A percentile compares a stretch with the other conserved stretches of the same genome.
Conservation (phyloP, 2,797 vertebrate species). For the Pyrocephalus nanus region DNA sequence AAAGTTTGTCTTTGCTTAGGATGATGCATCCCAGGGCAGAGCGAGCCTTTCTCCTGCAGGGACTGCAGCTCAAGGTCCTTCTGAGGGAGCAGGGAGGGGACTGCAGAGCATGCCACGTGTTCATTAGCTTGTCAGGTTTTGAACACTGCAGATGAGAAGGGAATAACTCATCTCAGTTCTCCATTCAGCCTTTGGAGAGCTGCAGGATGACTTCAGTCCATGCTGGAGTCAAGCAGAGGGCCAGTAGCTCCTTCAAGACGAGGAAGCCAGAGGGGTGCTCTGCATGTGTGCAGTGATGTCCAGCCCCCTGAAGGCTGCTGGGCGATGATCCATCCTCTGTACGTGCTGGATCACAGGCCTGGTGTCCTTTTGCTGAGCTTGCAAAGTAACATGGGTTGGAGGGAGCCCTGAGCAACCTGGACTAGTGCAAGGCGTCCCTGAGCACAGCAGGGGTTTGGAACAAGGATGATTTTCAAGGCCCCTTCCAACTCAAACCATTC, state of each 20-base stretch:
- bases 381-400: neutral
- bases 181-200: neutral
- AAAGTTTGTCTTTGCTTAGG: neutral
- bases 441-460: neutral
- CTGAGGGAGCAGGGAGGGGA: neutral
- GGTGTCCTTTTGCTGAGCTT: neutral
- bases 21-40: neutral
- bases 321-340: neutral
- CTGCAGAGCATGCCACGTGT: fast-evolving
- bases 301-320: neutral
- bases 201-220: neutral
- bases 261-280: neutral
- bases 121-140: neutral
- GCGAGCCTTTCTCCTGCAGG: neutral
- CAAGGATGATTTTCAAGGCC: neutral
- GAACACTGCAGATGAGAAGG: neutral
- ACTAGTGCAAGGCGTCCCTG: neutral
- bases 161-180: neutral
- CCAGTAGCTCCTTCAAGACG: neutral
- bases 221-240: neutral
- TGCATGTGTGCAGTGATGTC: neutral
- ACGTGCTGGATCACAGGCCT: neutral
- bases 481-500: neutral
- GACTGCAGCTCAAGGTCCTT: neutral
- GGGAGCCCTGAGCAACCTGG: neutral